These are phyloP conservation scores for Epinephelus malabaricus DNA, from an alignment of 2,797 vertebrate species.

Conservation along the genomic window DNA sequence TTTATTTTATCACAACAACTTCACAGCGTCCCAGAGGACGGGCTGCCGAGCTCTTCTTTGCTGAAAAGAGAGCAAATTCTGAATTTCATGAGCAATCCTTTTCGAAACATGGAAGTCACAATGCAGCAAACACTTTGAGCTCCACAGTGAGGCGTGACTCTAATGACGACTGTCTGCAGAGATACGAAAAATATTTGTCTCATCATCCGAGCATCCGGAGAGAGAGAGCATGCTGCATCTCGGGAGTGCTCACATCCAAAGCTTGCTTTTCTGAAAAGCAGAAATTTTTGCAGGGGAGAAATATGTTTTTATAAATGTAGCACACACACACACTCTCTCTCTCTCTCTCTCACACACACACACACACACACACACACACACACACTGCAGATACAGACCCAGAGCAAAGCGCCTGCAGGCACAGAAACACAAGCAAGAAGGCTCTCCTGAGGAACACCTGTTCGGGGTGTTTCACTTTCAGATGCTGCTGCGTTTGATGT, in stretches of 20 bases:
- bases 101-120: slow-evolving; percentile 17
- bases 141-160: not conserved
- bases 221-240: slow-evolving; percentile 19
- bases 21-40: slow-evolving; percentile 16
- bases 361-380: not conserved
- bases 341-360: not conserved
- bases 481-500: slow-evolving; percentile 65
- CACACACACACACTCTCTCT: not conserved
- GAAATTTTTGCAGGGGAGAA: slow-evolving; percentile 22
- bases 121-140: slow-evolving; percentile 22
- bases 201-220: slow-evolving; percentile 44
- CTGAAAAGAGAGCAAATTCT: slow-evolving; percentile 34
- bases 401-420: slow-evolving; percentile 54
- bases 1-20: slow-evolving; percentile 25
- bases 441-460: slow-evolving; percentile 74
- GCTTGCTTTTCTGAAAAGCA: slow-evolving; percentile 35
- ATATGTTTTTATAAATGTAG: slow-evolving; percentile 31
- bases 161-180: slow-evolving; percentile 43
- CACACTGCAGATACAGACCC: slow-evolving; percentile 19
- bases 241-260: slow-evolving; percentile 30
- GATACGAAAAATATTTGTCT: slow-evolving; percentile 37
- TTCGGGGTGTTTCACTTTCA: slow-evolving; percentile 54
- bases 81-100: slow-evolving; percentile 44
- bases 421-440: slow-evolving; percentile 57
- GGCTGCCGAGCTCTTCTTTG: not conserved